These are phyloP conservation scores for Pelochelys cantorii DNA, from an alignment of 2,797 vertebrate genomes.

Conservation along the genomic window DNA sequence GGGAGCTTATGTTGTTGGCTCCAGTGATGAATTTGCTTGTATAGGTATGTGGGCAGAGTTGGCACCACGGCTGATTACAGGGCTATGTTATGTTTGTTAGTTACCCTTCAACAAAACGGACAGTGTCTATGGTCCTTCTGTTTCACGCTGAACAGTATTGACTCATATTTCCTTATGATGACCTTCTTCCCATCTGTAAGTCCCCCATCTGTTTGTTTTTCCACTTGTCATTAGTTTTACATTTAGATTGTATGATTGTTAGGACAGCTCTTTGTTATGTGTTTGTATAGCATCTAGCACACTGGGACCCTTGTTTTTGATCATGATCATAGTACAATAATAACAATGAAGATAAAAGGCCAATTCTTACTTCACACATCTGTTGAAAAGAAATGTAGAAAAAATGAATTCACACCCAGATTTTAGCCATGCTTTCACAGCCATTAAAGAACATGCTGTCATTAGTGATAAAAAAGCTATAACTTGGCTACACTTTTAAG, in stretches of 20 bases:
- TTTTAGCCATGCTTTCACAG: not conserved
- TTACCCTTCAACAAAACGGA: not conserved
- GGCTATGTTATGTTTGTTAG: not conserved
- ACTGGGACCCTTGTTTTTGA: not conserved
- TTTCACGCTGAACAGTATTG: not conserved
- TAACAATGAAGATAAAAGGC: rapidly evolving
- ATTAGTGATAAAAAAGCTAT: not conserved
- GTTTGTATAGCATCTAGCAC: not conserved
- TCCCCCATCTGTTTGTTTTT: not conserved
- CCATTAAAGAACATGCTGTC: not conserved
- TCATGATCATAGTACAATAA: not conserved
- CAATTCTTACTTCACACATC: not conserved
- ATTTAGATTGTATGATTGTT: not conserved
- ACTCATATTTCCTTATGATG: not conserved
- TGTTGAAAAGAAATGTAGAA: not conserved
- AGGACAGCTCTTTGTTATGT: not conserved
- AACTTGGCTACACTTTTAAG: rapidly evolving
- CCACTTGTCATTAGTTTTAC: rapidly evolving
- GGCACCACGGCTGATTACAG: no score
- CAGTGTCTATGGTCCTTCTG: not conserved
- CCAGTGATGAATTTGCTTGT: no score
- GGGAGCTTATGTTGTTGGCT: no score
- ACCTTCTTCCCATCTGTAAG: not conserved
- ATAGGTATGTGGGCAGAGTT: no score
- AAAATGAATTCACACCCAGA: not conserved